Evolutionary conservation across 2,797 vertebrate genomes (phyloP), one percentile per base, ranked within the genome.

Genomic region (Diplodus sargus): DNA sequence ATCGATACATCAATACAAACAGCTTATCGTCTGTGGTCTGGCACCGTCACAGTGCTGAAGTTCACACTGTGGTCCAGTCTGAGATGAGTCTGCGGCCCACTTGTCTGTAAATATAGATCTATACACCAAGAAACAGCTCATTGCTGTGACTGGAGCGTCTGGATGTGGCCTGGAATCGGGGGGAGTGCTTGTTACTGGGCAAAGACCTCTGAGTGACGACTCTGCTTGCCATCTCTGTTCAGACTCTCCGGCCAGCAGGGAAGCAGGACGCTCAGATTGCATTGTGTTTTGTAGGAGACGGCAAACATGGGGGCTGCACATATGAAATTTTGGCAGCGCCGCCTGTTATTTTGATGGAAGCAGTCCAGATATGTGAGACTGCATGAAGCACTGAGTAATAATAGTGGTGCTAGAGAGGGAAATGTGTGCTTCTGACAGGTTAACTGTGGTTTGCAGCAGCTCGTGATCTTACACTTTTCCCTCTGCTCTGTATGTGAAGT

Each of bases 31-130:
- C 5, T n/a, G 34, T 25, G n/a, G 14, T 8, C 14, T n/a, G 42
- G 12, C 2, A 57, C 10, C 23, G 53, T 45, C 49, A 45, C 13
- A 45, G 51, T 72, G 25, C 58, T 48, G 39, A 63, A 49, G 43
- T 70, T 65, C 68, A 45, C 61, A 76, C 73, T 60, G 64, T 56
- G 48, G 70, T 65, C 56, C 28, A 28, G 54, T 18, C 9, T 65
- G 63, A 58, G 53, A 57, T 65, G 39, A 69, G 70, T 90, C 81
- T 77, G 8, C 74, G 78, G 64, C 89, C 83, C 84, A 91, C 81
- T 72, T 78, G 15, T 82, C 61, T 83, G 81, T 89, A 87, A 89
- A 90, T 82, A 87, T 90, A 92, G 82, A 86, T 76, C 28, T 18
- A 73, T 47, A 78, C 49, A 76, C 87, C 20, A 61, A 67, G 51